A percentile compares a stretch with the other conserved stretches of the same genome.
These are phyloP conservation scores for Drosophila oshimai DNA, from an alignment of 1,140 invertebrate genomes.

Conservation along the genomic window DNA sequence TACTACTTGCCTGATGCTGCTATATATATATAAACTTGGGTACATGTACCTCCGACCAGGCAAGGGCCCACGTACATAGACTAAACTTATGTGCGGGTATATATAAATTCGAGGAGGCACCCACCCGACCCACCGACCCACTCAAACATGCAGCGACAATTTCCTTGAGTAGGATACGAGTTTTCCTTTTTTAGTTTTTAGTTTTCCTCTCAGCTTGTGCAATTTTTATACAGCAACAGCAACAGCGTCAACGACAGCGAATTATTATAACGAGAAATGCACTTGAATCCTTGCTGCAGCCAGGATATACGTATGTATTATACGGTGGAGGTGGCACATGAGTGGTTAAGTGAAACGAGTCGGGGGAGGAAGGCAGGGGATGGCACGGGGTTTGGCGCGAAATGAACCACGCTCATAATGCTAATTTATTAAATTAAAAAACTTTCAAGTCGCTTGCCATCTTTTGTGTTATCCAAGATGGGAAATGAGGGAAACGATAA, in stretches of 20 bases:
- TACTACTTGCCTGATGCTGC: slow-evolving; percentile 22
- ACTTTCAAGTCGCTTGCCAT: slow-evolving; percentile 40
- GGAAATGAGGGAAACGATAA: not conserved
- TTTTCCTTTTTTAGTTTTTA: slow-evolving; percentile 55
- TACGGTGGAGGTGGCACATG: not conserved
- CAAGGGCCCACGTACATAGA: not conserved
- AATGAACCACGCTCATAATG: slow-evolving; percentile 48
- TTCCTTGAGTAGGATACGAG: slow-evolving; percentile 70
- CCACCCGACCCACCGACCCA: slow-evolving; percentile 26
- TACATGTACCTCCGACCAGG: not conserved
- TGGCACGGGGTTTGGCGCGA: slow-evolving; percentile 38
- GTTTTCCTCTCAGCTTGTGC: slow-evolving; percentile 30
- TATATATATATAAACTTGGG: not conserved
- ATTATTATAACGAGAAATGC: slow-evolving; percentile 67
- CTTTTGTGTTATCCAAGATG: not conserved
- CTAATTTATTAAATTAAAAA: slow-evolving; percentile 71
- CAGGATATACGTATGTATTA: slow-evolving; percentile 11
- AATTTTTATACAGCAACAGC: slow-evolving; percentile 51
- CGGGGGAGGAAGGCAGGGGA: not conserved
- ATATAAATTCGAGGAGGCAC: slow-evolving; percentile 8
- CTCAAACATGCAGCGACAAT: slow-evolving; percentile 68
- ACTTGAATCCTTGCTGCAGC: slow-evolving; percentile 57
- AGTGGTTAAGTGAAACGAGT: slow-evolving; percentile 16
- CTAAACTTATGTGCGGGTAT: slow-evolving; percentile 4
- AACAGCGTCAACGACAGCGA: slow-evolving; percentile 30